These are phyloP conservation scores for Clunio marinus DNA, from an alignment of 2,888 invertebrate species.

Conservation along the genomic window DNA sequence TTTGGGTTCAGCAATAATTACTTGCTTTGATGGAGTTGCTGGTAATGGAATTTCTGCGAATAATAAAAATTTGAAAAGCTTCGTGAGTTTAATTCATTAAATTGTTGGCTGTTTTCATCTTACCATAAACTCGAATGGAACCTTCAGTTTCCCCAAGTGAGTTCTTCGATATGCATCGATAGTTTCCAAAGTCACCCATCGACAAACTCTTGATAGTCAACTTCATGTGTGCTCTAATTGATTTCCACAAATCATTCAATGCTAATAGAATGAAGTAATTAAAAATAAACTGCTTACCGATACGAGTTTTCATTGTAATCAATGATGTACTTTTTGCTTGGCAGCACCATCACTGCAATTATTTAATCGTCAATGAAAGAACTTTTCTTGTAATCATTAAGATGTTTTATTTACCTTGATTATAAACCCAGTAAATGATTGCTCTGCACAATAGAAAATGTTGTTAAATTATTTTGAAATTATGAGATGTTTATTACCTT, in stretches of 20 bases:
- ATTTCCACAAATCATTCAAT: neutral
- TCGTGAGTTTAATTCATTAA: neutral
- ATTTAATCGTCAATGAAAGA: neutral
- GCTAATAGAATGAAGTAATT: neutral
- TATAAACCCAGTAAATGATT: constrained; percentile 90
- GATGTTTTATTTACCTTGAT: constrained; percentile 51
- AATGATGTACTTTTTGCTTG: constrained; percentile 81
- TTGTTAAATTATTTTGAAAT: neutral
- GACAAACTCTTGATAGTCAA: constrained; percentile 80
- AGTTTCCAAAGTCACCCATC: constrained; percentile 82
- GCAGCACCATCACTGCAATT: constrained; percentile 72
- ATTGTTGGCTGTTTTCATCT: constrained; percentile 46
- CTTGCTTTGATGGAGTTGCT: constrained; percentile 73
- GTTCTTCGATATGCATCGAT: constrained; percentile 89
- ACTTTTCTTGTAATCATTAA: too few relatives aligned
- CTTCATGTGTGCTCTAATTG: constrained; percentile 73
- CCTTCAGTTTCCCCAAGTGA: constrained; percentile 91
- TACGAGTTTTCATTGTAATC: constrained; percentile 82
- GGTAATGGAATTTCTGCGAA: constrained; percentile 79
- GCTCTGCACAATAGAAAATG: constrained; percentile 54
- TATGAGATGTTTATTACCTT: constrained; percentile 47
- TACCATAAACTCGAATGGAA: constrained; percentile 86
- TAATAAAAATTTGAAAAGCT: neutral
- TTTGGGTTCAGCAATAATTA: constrained; percentile 51
- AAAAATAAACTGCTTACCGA: constrained; percentile 51